Base-by-base conservation (phyloP, 2,797 vertebrate species). In the Mallotus villosus region DNA sequence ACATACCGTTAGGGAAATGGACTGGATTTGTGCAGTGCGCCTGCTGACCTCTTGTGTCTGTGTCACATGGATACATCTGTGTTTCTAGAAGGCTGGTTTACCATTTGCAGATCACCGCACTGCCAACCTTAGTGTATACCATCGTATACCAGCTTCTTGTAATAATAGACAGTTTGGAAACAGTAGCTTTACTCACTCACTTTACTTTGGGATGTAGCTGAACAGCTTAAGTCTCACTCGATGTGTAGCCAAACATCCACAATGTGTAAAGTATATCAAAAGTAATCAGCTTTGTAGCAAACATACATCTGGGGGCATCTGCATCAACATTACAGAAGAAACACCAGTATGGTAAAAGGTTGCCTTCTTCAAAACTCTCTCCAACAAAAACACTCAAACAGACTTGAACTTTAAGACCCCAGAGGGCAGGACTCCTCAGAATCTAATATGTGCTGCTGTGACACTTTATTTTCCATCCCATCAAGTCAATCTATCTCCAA, bases 381-480 rank as follows among this genome's bases (percentile, higher is more conserved):
- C 64, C 59, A 57, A 51, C 59, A 64, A 73, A 76, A 73, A 59
- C 61, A 37, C 49, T 41, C 62, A 51, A 71, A 71, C 49, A 32
- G 22, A 61, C 55, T 60, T 60, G 37, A 53, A 49, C 71, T 63
- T 59, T 34, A 72, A 66, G 59, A 58, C 69, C 72, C 66, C 61
- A 64, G 68, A 34, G 41, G 67, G 67, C 29, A 68, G 58, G 51
- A 60, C 63, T 62, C 63, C 61, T 34, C 37, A 27, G 64, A 57
- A 69, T 69, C 53, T 27, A 58, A 75, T 79, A 82, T 66, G 72
- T 80, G 82, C 37, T 75, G 74, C 63, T 70, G 57, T 63, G 77
- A 72, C 37, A 73, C 67, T 76, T 75, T 64, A 22, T 73, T 70
- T 73, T 37, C 63, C 63, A 62, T 75, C 63, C 71, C 70, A 65